These are phyloP conservation scores for Hylia prasina DNA, from an alignment of 2,113 vertebrate species.

Conservation along the genomic window DNA sequence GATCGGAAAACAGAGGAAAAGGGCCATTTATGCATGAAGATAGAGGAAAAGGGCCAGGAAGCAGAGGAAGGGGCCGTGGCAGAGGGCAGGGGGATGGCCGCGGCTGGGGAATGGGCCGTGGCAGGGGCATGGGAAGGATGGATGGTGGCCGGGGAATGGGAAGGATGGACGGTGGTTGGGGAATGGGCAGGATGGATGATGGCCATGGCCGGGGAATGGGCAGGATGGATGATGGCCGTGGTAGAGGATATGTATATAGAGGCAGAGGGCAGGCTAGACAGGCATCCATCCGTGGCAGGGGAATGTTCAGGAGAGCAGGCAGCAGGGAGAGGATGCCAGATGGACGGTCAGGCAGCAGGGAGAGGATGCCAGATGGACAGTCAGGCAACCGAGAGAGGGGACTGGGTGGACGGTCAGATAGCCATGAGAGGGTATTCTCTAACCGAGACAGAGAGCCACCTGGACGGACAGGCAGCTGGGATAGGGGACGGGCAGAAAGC, in stretches of 20 bases:
- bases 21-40: conserved; percentile 64
- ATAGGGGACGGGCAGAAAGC: conserved; percentile 53
- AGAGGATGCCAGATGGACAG: conserved; percentile 66
- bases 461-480: conserved; percentile 31
- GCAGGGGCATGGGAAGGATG: conserved; percentile 58
- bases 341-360: conserved; percentile 66
- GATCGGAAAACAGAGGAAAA: conserved; percentile 59
- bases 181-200: conserved; percentile 69
- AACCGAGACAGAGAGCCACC: conserved; percentile 42
- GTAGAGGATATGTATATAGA: conserved; percentile 69
- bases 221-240: conserved; percentile 66
- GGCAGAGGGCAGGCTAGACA: conserved; percentile 66
- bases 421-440: conserved; percentile 64
- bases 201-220: conserved; percentile 58
- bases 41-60: conserved; percentile 59
- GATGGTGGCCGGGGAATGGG: conserved; percentile 65
- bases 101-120: conserved; percentile 66
- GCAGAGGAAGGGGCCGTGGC: conserved; percentile 69
- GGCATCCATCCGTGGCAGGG: conserved; percentile 58
- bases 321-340: conserved; percentile 70
- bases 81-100: conserved; percentile 68
- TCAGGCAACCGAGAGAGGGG: conserved; percentile 67
- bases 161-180: conserved; percentile 65
- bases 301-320: conserved; percentile 69
- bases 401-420: conserved; percentile 47